Base-by-base conservation (phyloP, 2,113 vertebrate species). In the Pygoscelis antarcticus region DNA sequence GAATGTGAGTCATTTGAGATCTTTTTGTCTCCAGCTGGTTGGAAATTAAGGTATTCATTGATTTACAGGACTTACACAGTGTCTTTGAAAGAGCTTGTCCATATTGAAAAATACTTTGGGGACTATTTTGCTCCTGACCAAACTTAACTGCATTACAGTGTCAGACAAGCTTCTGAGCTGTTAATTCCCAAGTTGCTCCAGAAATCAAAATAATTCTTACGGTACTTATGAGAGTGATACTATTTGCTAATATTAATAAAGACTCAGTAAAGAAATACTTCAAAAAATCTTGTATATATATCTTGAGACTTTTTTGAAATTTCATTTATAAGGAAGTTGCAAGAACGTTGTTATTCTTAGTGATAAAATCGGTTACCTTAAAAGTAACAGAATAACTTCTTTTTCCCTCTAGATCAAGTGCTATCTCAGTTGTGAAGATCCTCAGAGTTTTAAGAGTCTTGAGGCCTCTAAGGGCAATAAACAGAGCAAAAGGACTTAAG, bases 371-470 rank as follows among this genome's bases (percentile, higher is more conserved):
- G 27, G 9, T 81, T 89, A 40, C 18, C 29, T 84, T 83, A 58
- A 77, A 61, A 66, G 20, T 96, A 91, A 96, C 6, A 58, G 44
- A 36, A 29, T 69, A 32, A 52, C 57, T 36, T 52, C 76, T 46
- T 64, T 74, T 27, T n/a, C 46, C 82, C 90, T 52, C 36, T 96
- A 99, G 99, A 94, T 99, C 99, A n/a, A 99, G 99, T 16, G 99
- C 99, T 96, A 99, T 99, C 98, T 99, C 99, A 4, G 99, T 99
- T 21, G 99, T 99, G 98, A 99, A 99, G 98, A 99, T 99, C 94
- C 98, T 99, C 81, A 98, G 99, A 96, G 99, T 99, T 54, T 98
- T 99, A 71, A 98, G 99, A 93, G 99, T 99, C 54, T 98, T 99
- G 96, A 98, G 99, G 83, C 99, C 99, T 16, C 98, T 99, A 95